Conservation (phyloP, 2,113 vertebrate genomes). For the Phalacrocorax pelagicus region DNA sequence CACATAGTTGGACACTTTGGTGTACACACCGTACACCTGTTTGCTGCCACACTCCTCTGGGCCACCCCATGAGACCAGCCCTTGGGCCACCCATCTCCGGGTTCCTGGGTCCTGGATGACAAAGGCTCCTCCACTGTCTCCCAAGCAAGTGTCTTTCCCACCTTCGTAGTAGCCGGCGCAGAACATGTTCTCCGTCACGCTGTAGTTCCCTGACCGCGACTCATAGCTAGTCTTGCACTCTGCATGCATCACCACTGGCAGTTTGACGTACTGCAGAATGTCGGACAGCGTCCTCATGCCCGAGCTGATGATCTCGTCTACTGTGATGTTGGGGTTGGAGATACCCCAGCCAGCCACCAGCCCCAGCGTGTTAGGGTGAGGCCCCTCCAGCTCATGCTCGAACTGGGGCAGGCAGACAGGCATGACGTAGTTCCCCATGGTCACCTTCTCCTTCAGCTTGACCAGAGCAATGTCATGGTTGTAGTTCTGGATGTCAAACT, state of each 20-base stretch:
- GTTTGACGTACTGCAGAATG: conserved; percentile 90
- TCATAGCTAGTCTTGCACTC: conserved; percentile 92
- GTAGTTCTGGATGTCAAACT: conserved; percentile 91
- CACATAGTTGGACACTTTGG: conserved; percentile 86
- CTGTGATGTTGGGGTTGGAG: conserved; percentile 82
- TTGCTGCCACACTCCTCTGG: conserved; percentile 94
- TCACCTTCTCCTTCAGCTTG: conserved; percentile 80
- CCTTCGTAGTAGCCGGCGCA: conserved; percentile 92
- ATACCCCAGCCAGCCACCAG: conserved; percentile 96
- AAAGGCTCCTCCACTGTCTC: conserved; percentile 94
- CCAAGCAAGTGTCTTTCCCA: conserved; percentile 91
- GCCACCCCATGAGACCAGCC: conserved; percentile 94
- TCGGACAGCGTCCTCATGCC: conserved; percentile 81
- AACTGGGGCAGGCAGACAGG: conserved; percentile 84
- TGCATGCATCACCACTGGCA: conserved; percentile 88
- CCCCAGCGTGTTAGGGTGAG: conserved; percentile 83
- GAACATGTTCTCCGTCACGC: conserved; percentile 96
- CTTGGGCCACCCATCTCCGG: conserved; percentile 86
- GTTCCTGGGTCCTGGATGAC: conserved; percentile 80
- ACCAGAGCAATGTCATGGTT: conserved; percentile 94
- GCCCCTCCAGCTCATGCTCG: conserved; percentile 64
- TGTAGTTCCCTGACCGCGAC: conserved; percentile 88
- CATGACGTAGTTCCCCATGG: conserved; percentile 75
- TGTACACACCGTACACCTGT: conserved; percentile 95
- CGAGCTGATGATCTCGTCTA: conserved; percentile 72